Evolutionary conservation across 2,113 vertebrate species (phyloP).

Genomic region (Oncorhynchus tshawytscha): DNA sequence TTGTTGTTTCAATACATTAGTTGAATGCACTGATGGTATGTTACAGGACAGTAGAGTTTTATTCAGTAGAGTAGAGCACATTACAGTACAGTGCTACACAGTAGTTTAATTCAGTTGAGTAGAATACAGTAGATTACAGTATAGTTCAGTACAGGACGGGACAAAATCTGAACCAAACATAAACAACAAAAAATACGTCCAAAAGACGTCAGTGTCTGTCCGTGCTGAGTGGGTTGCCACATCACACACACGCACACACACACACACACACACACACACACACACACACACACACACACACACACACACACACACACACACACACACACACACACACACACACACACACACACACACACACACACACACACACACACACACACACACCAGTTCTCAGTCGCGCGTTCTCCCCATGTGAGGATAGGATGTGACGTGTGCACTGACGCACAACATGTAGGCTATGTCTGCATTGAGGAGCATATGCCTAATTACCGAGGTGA

Average conservation of each 20-base stretch:
- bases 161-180: no score
- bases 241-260: not conserved
- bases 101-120: no score
- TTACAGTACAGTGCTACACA: not conserved
- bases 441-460: conserved; percentile 61
- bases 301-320: not conserved
- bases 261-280: not conserved
- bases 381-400: not conserved
- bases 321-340: not conserved
- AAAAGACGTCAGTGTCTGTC: no score
- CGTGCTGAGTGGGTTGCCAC: no score
- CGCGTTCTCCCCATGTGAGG: conserved; percentile 42
- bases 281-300: not conserved
- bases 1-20: no score
- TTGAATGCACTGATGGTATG: no score
- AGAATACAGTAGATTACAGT: no score
- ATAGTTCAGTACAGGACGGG: no score
- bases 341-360: not conserved
- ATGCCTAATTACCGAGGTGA: conserved; percentile 54
- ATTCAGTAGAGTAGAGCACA: no score
- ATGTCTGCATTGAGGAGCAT: conserved; percentile 51
- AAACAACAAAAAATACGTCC: no score
- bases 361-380: not conserved
- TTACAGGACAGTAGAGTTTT: no score
- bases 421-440: conserved; percentile 60